Percentiles rank a stretch among this genome's conserved stretches.
phyloP scores from a whole-genome alignment of 2,797 vertebrate species.

The Ceyx erithaca region DNA sequence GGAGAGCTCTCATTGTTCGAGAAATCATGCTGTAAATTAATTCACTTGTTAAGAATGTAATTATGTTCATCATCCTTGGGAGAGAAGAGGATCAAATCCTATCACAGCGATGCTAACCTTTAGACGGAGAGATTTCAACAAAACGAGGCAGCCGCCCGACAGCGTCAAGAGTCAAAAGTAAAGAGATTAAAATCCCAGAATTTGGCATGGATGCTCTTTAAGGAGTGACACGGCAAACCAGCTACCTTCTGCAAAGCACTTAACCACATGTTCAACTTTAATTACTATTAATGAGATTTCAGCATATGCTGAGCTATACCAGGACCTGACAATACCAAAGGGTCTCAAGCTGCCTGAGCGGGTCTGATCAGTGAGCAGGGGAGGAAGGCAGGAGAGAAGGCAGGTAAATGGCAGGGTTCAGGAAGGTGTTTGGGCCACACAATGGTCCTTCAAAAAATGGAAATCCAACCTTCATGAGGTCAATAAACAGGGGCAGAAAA shows the following conservation, averaged over 20 bases:
- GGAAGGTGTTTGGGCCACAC: neutral
- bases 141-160: neutral
- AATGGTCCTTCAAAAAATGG: neutral
- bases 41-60: constrained; percentile 37
- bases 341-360: neutral
- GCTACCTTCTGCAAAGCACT: neutral
- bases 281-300: constrained; percentile 4
- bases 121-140: neutral
- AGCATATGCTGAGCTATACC: neutral
- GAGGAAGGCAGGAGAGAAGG: neutral
- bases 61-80: constrained; percentile 20
- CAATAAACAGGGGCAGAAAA: constrained; percentile 29
- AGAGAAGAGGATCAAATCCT: constrained; percentile 12
- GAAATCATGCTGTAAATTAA: constrained; percentile 11
- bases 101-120: neutral
- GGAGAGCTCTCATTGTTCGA: neutral
- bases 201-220: neutral
- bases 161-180: neutral
- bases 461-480: constrained; percentile 5
- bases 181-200: neutral
- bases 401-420: constrained; percentile 8
- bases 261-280: neutral
- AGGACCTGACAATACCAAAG: neutral
- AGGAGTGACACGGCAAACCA: neutral
- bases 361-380: fast-evolving